Conservation (phyloP, 2,797 vertebrate species). For the Danio tinwini region DNA sequence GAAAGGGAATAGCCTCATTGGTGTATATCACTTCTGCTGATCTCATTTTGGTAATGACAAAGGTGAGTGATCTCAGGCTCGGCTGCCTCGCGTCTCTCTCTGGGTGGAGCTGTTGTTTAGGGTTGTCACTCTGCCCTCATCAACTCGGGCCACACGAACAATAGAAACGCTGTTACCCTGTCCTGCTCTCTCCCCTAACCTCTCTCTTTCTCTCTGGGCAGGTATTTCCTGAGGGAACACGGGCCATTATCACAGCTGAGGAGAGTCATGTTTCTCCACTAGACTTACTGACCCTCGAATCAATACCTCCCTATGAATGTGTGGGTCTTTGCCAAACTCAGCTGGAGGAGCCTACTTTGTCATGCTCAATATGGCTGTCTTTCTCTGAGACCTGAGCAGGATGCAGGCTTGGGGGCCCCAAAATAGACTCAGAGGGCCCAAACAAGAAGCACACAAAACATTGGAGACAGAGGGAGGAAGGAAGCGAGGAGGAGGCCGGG, state of each 20-base stretch:
- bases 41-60: conserved; percentile 39
- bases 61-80: conserved; percentile 54
- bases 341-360: conserved; percentile 57
- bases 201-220: conserved; percentile 54
- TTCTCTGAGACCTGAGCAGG: conserved; percentile 41
- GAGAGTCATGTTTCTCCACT: conserved; percentile 53
- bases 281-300: conserved; percentile 58
- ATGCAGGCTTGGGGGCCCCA: conserved; percentile 51
- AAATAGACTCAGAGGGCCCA: conserved; percentile 34
- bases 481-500: conserved; percentile 49
- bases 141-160: conserved; percentile 52
- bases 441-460: conserved; percentile 29
- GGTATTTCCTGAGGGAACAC: conserved; percentile 67
- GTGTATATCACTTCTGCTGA: conserved; percentile 15
- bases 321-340: conserved; percentile 40
- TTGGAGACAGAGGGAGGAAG: conserved; percentile 32
- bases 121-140: conserved; percentile 62
- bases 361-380: conserved; percentile 61
- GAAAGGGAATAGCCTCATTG: neutral
- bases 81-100: conserved; percentile 28
- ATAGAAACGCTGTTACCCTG: conserved; percentile 58
- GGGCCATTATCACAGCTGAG: conserved; percentile 47
- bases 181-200: conserved; percentile 33
- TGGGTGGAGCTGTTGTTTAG: conserved; percentile 57
- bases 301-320: conserved; percentile 58